phyloP scores from a whole-genome alignment of 2,797 vertebrate genomes.

The Amblyopsis hoosieri region DNA sequence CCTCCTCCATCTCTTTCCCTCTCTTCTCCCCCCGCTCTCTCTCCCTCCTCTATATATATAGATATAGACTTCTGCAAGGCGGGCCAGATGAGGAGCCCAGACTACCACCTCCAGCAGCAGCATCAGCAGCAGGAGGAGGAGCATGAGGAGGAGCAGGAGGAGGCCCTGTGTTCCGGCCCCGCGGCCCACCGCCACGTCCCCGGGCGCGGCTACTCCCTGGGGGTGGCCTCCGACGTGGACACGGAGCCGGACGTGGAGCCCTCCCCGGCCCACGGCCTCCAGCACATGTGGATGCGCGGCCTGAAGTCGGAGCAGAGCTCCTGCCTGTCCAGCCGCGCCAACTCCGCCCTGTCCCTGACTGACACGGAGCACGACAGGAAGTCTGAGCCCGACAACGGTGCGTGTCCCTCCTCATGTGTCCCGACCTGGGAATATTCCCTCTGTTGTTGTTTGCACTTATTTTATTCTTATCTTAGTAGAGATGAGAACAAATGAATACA shows the following conservation, averaged over 20 bases:
- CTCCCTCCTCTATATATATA: slow-evolving; percentile 59
- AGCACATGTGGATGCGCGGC: slow-evolving; percentile 94
- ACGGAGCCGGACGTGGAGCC: slow-evolving; percentile 91
- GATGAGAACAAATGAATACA: too few species aligned
- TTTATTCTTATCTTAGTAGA: too few species aligned
- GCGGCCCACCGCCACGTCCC: slow-evolving; percentile 55
- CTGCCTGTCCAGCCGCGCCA: slow-evolving; percentile 93
- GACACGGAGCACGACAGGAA: slow-evolving; percentile 98
- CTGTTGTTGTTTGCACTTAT: too few species aligned
- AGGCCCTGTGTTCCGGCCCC: slow-evolving; percentile 77
- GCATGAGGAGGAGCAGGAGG: slow-evolving; percentile 69
- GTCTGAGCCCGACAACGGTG: slow-evolving; percentile 95
- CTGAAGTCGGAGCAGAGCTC: slow-evolving; percentile 96
- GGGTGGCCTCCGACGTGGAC: slow-evolving; percentile 90
- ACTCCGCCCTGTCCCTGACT: slow-evolving; percentile 94
- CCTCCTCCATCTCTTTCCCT: neutral
- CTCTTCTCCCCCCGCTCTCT: neutral
- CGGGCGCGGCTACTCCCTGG: slow-evolving; percentile 85
- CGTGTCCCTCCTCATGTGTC: slow-evolving; percentile 45
- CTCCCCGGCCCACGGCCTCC: slow-evolving; percentile 88
- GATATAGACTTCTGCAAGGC: slow-evolving; percentile 91
- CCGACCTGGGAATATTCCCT: too few species aligned
- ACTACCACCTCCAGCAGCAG: slow-evolving; percentile 78
- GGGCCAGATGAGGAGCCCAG: slow-evolving; percentile 84
- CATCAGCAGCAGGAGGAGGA: slow-evolving; percentile 28